These are phyloP conservation scores for Rana temporaria DNA, from an alignment of 2,113 vertebrate species.

Conservation along the genomic window DNA sequence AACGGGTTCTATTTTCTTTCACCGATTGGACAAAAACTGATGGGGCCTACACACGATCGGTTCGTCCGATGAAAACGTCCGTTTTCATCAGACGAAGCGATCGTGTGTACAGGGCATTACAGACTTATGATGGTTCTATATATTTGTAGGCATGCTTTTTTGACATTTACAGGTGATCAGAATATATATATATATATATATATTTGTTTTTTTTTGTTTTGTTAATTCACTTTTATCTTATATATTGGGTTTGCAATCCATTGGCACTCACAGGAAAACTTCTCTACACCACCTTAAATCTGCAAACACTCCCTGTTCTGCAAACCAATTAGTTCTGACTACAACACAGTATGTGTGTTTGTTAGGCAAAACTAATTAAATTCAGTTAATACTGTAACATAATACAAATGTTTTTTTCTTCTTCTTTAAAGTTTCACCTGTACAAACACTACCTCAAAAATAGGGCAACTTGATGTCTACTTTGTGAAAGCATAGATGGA, in stretches of 20 bases:
- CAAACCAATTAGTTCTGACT: background rate
- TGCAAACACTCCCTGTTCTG: constrained; percentile 20
- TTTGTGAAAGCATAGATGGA: constrained; percentile 27
- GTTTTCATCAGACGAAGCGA: too few relatives aligned
- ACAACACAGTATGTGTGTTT: constrained; percentile 2
- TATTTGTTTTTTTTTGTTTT: too few relatives aligned
- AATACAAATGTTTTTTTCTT: constrained; percentile 31
- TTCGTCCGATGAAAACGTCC: too few relatives aligned
- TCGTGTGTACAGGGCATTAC: too few relatives aligned
- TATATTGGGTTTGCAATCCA: background rate
- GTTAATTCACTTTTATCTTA: background rate
- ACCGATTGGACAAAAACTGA: too few relatives aligned
- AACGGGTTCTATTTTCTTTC: too few relatives aligned
- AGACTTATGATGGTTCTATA: too few relatives aligned
- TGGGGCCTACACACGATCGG: too few relatives aligned
- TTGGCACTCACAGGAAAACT: background rate
- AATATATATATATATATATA: too few relatives aligned
- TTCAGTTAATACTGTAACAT: constrained; percentile 28
- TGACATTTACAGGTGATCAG: too few relatives aligned
- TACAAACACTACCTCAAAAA: constrained; percentile 44
- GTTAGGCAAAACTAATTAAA: constrained; percentile 51
- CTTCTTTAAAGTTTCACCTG: constrained; percentile 31
- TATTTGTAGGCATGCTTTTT: too few relatives aligned
- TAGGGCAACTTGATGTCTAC: background rate
- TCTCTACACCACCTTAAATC: constrained; percentile 16